phyloP scores from a whole-genome alignment of 2,888 invertebrate genomes.

The Ormyrus rosae region DNA sequence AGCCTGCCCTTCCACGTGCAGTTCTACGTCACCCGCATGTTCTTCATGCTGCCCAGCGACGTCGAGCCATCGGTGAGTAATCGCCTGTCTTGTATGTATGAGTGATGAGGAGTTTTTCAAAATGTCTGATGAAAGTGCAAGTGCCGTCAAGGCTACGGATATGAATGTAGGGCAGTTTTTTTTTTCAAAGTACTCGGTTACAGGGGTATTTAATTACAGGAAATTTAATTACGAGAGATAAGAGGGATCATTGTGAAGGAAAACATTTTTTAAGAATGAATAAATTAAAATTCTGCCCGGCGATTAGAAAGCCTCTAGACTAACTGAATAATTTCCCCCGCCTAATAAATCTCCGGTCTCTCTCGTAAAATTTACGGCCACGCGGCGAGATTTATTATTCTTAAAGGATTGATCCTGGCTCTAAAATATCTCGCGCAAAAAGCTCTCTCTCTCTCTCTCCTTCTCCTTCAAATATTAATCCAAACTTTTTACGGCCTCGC shows the following conservation, averaged over 20 bases:
- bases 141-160: too few species aligned
- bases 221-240: too few species aligned
- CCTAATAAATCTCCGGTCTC: background rate
- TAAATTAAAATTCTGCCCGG: too few species aligned
- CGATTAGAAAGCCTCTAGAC: background rate
- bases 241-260: too few species aligned
- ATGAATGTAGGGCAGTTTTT: too few species aligned
- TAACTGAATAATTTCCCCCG: background rate
- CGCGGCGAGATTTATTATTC: background rate
- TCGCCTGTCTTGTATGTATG: background rate
- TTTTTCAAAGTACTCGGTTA: too few species aligned
- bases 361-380: background rate
- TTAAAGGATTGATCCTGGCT: background rate
- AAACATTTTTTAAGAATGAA: too few species aligned
- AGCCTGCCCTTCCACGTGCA: slow-evolving; percentile 80
- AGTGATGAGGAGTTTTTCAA: too few species aligned
- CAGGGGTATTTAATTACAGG: too few species aligned
- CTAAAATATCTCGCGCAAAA: background rate
- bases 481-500: background rate
- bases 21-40: slow-evolving; percentile 81
- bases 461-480: slow-evolving; percentile 2
- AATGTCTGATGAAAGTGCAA: too few species aligned
- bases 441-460: background rate
- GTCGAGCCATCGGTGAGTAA: slow-evolving; percentile 78
- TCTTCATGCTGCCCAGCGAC: slow-evolving; percentile 78